Conservation (phyloP, 2,797 vertebrate genomes). For the Falco berigora region DNA sequence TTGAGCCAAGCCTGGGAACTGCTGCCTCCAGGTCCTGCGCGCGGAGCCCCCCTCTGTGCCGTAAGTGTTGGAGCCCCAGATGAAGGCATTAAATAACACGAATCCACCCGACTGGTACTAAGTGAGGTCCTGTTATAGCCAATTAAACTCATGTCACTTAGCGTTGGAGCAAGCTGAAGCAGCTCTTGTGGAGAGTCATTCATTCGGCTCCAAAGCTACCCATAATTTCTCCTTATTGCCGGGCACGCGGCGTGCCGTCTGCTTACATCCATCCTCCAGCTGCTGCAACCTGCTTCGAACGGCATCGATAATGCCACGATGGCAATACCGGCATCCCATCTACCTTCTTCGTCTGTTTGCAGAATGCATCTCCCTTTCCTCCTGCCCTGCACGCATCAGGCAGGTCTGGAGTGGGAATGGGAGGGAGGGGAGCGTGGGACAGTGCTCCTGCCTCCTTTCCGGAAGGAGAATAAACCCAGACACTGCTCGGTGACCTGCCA, state of each 20-base stretch:
- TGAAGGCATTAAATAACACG: neutral
- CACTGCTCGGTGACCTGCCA: fast-evolving
- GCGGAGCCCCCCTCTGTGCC: neutral
- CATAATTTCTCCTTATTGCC: neutral
- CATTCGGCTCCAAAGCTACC: neutral
- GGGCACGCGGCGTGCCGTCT: neutral
- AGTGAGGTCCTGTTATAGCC: neutral
- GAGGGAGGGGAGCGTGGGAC: neutral
- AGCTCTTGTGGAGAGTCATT: neutral
- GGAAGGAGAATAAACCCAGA: neutral
- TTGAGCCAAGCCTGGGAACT: neutral
- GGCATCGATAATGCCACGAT: fast-evolving
- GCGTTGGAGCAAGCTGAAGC: neutral
- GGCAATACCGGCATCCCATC: neutral
- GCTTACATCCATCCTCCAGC: neutral
- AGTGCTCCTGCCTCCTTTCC: neutral
- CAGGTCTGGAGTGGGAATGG: neutral
- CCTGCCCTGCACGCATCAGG: neutral
- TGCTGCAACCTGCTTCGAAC: neutral
- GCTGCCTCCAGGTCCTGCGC: neutral
- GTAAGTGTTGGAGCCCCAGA: neutral
- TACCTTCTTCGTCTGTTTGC: neutral
- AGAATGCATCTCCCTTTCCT: neutral
- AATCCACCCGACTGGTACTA: neutral
- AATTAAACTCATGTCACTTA: neutral